phyloP scores from a whole-genome alignment of 1,140 invertebrate genomes.

The Sminthurinus signatus region DNA sequence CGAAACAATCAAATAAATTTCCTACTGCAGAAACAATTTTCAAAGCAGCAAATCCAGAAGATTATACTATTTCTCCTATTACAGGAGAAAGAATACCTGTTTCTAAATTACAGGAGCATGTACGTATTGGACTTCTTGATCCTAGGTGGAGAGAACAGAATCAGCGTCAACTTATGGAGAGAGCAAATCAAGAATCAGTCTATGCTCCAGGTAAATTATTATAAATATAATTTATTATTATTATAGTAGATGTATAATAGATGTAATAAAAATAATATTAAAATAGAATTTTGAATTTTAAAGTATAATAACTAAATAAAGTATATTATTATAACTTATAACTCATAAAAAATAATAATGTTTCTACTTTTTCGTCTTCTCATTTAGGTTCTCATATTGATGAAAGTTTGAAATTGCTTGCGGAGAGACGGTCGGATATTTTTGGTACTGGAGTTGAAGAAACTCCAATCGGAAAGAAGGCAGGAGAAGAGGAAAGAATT shows the following conservation, averaged over 20 bases:
- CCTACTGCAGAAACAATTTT: constrained; percentile 52
- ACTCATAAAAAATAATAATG: background rate
- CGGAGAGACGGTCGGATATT: constrained; percentile 98
- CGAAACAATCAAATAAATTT: constrained; percentile 60
- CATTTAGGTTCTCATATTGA: constrained; percentile 77
- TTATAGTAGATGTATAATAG: too few species aligned
- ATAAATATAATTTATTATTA: background rate
- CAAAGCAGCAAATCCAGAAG: constrained; percentile 61
- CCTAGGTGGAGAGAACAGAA: constrained; percentile 96
- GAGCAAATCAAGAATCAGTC: constrained; percentile 75
- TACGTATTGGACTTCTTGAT: constrained; percentile 94
- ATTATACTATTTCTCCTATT: constrained; percentile 94
- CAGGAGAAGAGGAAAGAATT: constrained; percentile 89
- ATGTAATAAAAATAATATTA: too few species aligned
- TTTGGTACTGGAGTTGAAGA: constrained; percentile 98
- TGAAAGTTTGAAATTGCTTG: constrained; percentile 88
- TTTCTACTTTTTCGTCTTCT: constrained; percentile 13
- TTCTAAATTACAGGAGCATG: constrained; percentile 94
- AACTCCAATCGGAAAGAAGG: constrained; percentile 98
- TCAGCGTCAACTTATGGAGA: constrained; percentile 77
- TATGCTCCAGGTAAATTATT: constrained; percentile 70
- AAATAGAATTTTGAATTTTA: too few species aligned
- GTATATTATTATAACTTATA: background rate
- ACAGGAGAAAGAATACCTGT: constrained; percentile 96
- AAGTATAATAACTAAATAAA: background rate